Conservation (phyloP, 2,113 vertebrate genomes). For the Chaetura pelagica region DNA sequence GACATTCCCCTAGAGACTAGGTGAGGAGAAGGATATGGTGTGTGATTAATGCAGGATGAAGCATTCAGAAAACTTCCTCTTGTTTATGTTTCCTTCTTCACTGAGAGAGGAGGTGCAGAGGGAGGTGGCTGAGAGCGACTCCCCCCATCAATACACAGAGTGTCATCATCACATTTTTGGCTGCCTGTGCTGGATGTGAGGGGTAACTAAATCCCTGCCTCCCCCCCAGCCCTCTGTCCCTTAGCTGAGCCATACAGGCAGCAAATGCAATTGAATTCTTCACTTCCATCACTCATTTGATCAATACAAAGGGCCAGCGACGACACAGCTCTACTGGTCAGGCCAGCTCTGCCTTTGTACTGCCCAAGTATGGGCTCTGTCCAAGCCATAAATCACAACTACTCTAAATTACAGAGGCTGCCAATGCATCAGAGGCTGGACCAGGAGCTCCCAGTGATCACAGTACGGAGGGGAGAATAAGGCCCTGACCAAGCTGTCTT, state of each 20-base stretch:
- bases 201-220: background rate
- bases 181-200: background rate
- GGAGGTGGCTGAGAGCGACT: background rate
- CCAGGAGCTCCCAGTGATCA: slow-evolving; percentile 28
- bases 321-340: background rate
- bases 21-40: background rate
- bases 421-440: slow-evolving; percentile 40
- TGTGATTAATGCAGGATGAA: slow-evolving; percentile 27
- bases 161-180: background rate
- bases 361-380: slow-evolving; percentile 6
- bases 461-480: slow-evolving; percentile 21
- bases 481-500: slow-evolving; percentile 24
- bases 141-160: background rate
- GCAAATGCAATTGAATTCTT: background rate
- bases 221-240: background rate
- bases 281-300: slow-evolving; percentile 34
- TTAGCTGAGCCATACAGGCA: background rate
- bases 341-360: slow-evolving; percentile 34
- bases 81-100: background rate
- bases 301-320: slow-evolving; percentile 25
- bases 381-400: slow-evolving; percentile 45
- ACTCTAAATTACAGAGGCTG: slow-evolving; percentile 47
- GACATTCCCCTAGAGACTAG: slow-evolving; percentile 2
- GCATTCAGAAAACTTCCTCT: background rate
- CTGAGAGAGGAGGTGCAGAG: background rate